These are phyloP conservation scores for Erebia palarica DNA, from an alignment of 2,888 invertebrate genomes.

Conservation along the genomic window DNA sequence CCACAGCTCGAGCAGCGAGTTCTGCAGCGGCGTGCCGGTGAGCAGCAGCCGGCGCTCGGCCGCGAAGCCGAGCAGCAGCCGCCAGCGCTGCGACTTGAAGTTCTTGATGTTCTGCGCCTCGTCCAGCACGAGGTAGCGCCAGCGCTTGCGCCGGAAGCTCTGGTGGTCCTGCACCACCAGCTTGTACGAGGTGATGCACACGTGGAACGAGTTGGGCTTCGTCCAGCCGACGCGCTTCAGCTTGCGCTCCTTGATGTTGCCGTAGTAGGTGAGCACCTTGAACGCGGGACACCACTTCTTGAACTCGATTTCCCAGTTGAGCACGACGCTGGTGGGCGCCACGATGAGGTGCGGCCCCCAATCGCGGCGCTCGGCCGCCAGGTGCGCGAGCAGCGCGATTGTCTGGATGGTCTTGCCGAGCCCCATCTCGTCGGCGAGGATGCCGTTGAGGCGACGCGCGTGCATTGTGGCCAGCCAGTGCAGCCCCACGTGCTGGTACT, in stretches of 20 bases:
- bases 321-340: slow-evolving; percentile 99
- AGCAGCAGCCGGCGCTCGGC: slow-evolving; percentile 94
- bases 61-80: slow-evolving; percentile 96
- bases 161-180: slow-evolving; percentile 99
- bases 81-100: slow-evolving; percentile 99
- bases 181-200: slow-evolving; percentile 99
- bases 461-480: slow-evolving; percentile 99
- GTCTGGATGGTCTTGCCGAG: slow-evolving; percentile 99
- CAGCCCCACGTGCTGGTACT: slow-evolving; percentile 98
- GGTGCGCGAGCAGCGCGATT: slow-evolving; percentile 95
- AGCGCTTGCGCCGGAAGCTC: slow-evolving; percentile 97
- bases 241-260: slow-evolving; percentile 97
- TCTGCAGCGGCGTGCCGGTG: slow-evolving; percentile 97
- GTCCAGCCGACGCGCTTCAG: slow-evolving; percentile 97
- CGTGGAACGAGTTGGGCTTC: slow-evolving; percentile 98
- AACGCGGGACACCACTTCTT: slow-evolving; percentile 99
- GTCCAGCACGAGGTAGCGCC: slow-evolving; percentile 98
- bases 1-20: slow-evolving; percentile 98
- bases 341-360: slow-evolving; percentile 99
- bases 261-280: slow-evolving; percentile 99
- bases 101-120: slow-evolving; percentile 99
- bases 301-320: slow-evolving; percentile 99
- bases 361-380: slow-evolving; percentile 94
- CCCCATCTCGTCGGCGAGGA: slow-evolving; percentile 98
- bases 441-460: slow-evolving; percentile 96